These are phyloP conservation scores for Microctonus aethiopoides DNA, from an alignment of 2,888 invertebrate genomes.

Conservation along the genomic window DNA sequence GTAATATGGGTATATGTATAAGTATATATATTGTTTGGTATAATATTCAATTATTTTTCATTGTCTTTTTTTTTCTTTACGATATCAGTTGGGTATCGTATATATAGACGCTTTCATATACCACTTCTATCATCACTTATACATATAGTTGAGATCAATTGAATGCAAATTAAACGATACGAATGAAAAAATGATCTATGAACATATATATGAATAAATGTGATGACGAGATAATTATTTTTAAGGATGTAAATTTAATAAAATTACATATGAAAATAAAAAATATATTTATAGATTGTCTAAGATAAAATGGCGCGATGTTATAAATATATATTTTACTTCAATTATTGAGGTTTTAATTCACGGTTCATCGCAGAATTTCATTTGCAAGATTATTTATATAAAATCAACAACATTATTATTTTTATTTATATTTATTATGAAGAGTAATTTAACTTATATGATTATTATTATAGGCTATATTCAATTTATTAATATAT, in stretches of 20 bases:
- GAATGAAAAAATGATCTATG: too few relatives aligned
- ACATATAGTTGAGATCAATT: not conserved
- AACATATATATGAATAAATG: too few relatives aligned
- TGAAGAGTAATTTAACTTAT: too few relatives aligned
- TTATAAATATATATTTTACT: too few relatives aligned
- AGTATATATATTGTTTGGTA: constrained; percentile 5
- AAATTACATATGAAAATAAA: too few relatives aligned
- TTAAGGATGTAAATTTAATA: not conserved
- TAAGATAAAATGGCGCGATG: too few relatives aligned
- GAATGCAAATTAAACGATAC: not conserved
- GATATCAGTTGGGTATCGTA: not conserved
- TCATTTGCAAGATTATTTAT: too few relatives aligned
- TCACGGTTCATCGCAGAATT: too few relatives aligned
- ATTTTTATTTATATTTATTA: not conserved
- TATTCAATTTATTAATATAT: too few relatives aligned
- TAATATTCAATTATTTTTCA: constrained; percentile 17
- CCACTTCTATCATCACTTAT: not conserved
- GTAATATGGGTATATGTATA: not conserved
- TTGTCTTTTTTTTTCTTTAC: not conserved
- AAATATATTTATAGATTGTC: too few relatives aligned
- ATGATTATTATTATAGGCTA: too few relatives aligned
- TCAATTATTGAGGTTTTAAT: too few relatives aligned
- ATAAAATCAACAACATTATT: not conserved
- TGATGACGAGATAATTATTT: not conserved
- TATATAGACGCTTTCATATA: not conserved